Percentiles rank a stretch among this genome's conserved stretches.
Evolutionary conservation across 92 coral and sea anemone species (phyloP).

Genomic region (Pocillopora meandrina): DNA sequence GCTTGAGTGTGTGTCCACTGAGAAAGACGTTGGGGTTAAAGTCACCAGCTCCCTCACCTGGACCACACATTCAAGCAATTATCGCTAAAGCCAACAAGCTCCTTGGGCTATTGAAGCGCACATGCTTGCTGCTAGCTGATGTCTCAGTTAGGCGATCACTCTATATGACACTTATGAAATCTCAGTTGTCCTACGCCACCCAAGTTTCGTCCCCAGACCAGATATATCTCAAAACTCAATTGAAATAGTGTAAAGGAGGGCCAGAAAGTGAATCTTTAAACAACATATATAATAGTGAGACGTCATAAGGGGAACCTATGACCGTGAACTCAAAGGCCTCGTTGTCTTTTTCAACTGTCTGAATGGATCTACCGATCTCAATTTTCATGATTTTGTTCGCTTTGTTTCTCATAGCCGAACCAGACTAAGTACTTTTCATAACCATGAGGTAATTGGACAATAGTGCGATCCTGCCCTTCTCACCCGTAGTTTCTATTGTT

Average conservation of each 20-base stretch:
- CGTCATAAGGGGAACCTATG: too few species aligned
- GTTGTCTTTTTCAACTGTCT: too few species aligned
- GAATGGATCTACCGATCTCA: too few species aligned
- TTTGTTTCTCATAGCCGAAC: too few species aligned
- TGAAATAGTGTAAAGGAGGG: not conserved
- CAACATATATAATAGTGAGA: too few species aligned
- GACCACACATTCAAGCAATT: constrained; percentile 11
- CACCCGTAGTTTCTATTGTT: too few species aligned
- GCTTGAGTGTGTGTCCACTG: not conserved
- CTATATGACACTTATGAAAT: not conserved
- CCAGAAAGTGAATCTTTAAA: not conserved
- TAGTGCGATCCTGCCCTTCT: too few species aligned
- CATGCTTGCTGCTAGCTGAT: not conserved
- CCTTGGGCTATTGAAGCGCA: constrained; percentile 9
- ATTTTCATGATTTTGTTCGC: too few species aligned
- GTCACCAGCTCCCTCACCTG: constrained; percentile 15
- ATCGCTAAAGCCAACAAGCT: constrained; percentile 17
- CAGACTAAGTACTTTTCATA: too few species aligned
- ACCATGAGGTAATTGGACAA: too few species aligned
- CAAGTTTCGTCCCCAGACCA: not conserved
- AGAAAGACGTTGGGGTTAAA: constrained; percentile 12
- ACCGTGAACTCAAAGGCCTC: too few species aligned
- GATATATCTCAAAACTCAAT: not conserved
- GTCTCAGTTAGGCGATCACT: not conserved
- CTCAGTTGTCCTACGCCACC: not conserved